A percentile compares a stretch with the other conserved stretches of the same genome.
Evolutionary conservation across 2,888 invertebrate species (phyloP).

Genomic region (Venusia cambrica): DNA sequence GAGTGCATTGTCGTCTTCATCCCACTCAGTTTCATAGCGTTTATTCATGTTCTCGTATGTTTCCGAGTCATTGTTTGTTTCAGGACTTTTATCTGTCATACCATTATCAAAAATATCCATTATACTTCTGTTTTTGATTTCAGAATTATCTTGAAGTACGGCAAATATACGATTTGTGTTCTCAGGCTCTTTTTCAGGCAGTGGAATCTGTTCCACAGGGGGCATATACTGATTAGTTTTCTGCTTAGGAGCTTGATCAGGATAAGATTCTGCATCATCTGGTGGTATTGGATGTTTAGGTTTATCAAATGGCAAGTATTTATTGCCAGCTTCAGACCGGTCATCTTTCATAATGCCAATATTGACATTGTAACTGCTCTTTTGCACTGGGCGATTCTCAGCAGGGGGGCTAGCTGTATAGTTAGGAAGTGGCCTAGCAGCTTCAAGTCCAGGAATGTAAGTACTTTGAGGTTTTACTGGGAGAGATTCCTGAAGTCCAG

Average conservation of each 20-base stretch:
- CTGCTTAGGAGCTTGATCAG: constrained; percentile 20
- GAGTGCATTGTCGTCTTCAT: constrained; percentile 73
- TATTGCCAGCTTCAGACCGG: constrained; percentile 32
- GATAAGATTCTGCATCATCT: constrained; percentile 14
- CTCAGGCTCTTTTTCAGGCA: constrained; percentile 32
- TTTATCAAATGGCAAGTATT: constrained; percentile 50
- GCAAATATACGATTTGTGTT: constrained; percentile 55
- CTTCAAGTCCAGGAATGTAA: constrained; percentile 10
- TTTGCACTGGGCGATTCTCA: constrained; percentile 7
- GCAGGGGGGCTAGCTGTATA: constrained; percentile 1
- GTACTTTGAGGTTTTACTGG: neutral
- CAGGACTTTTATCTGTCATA: constrained; percentile 42
- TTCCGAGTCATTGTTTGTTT: constrained; percentile 42
- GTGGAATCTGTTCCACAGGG: constrained; percentile 8
- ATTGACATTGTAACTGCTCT: constrained; percentile 7
- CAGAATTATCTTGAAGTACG: constrained; percentile 54
- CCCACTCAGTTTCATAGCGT: constrained; percentile 61
- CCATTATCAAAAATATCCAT: constrained; percentile 64
- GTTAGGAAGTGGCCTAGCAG: neutral
- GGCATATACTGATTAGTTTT: neutral
- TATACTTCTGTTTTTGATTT: constrained; percentile 61
- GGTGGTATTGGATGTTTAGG: constrained; percentile 20
- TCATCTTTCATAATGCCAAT: constrained; percentile 48
- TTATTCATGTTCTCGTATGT: constrained; percentile 48
- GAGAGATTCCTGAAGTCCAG: constrained; percentile 3